These are phyloP conservation scores for Caerostris darwini DNA, from an alignment of 1,140 invertebrate species.

Conservation along the genomic window DNA sequence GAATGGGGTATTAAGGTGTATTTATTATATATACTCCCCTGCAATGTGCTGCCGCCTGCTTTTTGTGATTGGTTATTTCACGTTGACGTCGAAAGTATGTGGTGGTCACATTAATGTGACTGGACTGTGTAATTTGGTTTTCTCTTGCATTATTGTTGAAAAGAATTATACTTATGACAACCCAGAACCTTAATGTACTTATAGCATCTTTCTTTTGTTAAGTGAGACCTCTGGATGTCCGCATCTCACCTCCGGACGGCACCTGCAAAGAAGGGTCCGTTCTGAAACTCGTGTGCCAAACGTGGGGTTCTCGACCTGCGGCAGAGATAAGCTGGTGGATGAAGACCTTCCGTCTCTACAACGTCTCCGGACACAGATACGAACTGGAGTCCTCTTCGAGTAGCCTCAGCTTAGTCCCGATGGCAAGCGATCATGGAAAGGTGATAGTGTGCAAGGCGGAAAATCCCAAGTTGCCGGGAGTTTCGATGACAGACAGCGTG, in stretches of 20 bases:
- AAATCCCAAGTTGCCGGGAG: conserved; percentile 88
- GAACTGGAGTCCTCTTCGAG: conserved; percentile 50
- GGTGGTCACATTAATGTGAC: too few species aligned
- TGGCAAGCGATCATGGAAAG: conserved; percentile 82
- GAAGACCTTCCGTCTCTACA: conserved; percentile 85
- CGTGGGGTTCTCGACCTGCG: conserved; percentile 91
- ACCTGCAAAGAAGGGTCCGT: conserved; percentile 89
- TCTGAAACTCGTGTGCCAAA: conserved; percentile 91
- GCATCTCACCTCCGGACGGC: conserved; percentile 89
- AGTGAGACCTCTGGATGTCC: conserved; percentile 91
- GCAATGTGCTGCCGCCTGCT: too few species aligned
- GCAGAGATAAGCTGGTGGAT: conserved; percentile 93
- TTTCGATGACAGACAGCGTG: conserved; percentile 90
- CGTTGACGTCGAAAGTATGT: too few species aligned
- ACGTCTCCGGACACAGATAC: conserved; percentile 16
- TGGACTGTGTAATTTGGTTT: too few species aligned
- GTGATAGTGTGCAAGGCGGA: conserved; percentile 90
- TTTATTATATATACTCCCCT: too few species aligned
- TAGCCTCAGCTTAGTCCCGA: conserved; percentile 49
- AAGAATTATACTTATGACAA: too few species aligned
- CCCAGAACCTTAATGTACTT: too few species aligned
- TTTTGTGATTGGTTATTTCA: too few species aligned
- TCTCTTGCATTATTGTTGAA: too few species aligned
- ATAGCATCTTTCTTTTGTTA: conserved; percentile 82
- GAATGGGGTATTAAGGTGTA: too few species aligned